Conservation (phyloP, 2,797 vertebrate species). For the Echeneis naucrates region DNA sequence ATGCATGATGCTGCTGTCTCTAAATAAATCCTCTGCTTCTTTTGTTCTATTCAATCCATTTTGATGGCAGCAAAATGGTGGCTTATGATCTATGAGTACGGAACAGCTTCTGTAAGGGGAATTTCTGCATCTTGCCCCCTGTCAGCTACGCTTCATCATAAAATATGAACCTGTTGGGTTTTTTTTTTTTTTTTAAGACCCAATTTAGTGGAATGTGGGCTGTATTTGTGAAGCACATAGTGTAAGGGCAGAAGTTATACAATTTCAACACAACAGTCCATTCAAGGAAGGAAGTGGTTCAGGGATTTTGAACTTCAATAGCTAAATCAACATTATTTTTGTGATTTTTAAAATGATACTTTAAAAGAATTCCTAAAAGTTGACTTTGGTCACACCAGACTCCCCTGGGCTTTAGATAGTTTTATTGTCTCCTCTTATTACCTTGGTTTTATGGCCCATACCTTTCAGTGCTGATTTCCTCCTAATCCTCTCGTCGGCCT, state of each 20-base stretch:
- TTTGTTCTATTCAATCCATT: conserved; percentile 53
- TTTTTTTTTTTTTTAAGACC: conserved; percentile 17
- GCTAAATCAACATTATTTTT: background rate
- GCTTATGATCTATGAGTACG: conserved; percentile 41
- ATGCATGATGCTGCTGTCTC: conserved; percentile 52
- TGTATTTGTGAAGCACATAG: background rate
- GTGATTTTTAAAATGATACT: conserved; percentile 18
- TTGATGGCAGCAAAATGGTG: conserved; percentile 30
- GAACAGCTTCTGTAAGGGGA: conserved; percentile 14
- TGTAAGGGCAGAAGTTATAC: conserved; percentile 18
- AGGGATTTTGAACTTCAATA: conserved; percentile 11
- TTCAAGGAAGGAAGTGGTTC: conserved; percentile 42
- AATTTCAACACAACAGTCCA: conserved; percentile 18
- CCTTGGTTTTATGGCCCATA: background rate
- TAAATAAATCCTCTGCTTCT: conserved; percentile 43
- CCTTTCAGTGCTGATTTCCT: background rate
- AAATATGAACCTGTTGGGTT: conserved; percentile 28
- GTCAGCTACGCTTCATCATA: conserved; percentile 41
- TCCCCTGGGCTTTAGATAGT: background rate
- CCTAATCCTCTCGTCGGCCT: background rate
- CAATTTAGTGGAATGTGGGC: conserved; percentile 26
- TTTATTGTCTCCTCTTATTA: background rate
- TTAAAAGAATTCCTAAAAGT: background rate
- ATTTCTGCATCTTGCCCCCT: conserved; percentile 2
- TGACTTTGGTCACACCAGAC: background rate